Evolutionary conservation across 2,113 vertebrate genomes (phyloP).

Genomic region (Colaptes auratus): DNA sequence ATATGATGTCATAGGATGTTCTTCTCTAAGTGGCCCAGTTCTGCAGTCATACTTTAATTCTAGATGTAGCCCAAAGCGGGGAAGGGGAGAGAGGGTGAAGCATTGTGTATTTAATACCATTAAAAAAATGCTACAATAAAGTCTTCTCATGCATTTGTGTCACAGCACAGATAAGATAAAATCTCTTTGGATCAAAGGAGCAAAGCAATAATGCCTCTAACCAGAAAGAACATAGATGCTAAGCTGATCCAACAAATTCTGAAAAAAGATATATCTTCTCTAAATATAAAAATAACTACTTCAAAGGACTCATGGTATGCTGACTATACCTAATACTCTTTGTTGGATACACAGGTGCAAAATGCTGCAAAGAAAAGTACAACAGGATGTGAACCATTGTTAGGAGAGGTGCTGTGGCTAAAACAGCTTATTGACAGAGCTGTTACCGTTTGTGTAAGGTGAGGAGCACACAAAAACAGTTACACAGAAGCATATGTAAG

Average conservation of each 20-base stretch:
- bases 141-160: background rate
- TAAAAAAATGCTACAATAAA: background rate
- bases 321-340: background rate
- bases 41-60: background rate
- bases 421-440: background rate
- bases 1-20: background rate
- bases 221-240: background rate
- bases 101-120: background rate
- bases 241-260: background rate
- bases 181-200: constrained; percentile 2
- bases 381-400: background rate
- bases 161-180: background rate
- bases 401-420: background rate
- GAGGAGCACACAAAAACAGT: background rate
- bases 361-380: background rate
- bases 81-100: background rate
- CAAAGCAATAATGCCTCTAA: background rate
- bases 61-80: background rate
- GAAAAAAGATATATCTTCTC: background rate
- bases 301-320: background rate
- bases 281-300: constrained; percentile 7
- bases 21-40: background rate
- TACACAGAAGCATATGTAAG: background rate
- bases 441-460: background rate
- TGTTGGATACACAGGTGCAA: background rate